phyloP scores from a whole-genome alignment of 2,113 vertebrate species.

The Tylochromis polylepis region DNA sequence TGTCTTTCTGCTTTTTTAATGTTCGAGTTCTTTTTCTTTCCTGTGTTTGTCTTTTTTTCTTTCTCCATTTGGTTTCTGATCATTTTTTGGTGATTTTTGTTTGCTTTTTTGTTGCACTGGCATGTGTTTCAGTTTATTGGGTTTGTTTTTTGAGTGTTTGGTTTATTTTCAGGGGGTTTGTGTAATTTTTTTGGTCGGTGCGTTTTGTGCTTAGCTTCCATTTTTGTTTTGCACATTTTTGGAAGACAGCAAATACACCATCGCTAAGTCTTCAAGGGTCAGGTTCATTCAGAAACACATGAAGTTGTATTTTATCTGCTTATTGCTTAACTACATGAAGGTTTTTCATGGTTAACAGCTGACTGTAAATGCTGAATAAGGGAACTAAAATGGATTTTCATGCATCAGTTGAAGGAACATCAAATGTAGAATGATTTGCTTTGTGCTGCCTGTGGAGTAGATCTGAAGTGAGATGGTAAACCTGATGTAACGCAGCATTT shows the following conservation, averaged over 20 bases:
- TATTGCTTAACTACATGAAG: not conserved
- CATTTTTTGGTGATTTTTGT: not conserved
- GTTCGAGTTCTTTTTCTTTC: not conserved
- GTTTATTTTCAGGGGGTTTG: not conserved
- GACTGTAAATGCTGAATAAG: not conserved
- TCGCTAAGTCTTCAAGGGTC: not conserved
- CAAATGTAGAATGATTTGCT: not conserved
- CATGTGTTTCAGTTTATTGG: not conserved
- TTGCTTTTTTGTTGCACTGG: not conserved
- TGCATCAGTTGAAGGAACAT: not conserved
- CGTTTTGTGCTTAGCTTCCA: not conserved
- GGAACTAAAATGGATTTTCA: not conserved
- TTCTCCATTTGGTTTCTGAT: not conserved
- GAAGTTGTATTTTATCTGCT: not conserved
- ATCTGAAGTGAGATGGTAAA: not conserved
- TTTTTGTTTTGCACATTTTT: not conserved
- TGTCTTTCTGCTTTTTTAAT: not conserved
- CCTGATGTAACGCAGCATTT: not conserved
- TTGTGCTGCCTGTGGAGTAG: not conserved
- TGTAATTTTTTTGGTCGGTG: not conserved
- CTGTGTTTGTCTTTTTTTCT: no score
- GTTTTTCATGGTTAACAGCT: not conserved
- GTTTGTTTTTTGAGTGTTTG: not conserved
- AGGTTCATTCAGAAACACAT: not conserved
- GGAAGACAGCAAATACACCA: not conserved